A percentile compares a stretch with the other conserved stretches of the same genome.
Conservation (phyloP, 2,888 invertebrate genomes). For the Parnassius mnemosyne region DNA sequence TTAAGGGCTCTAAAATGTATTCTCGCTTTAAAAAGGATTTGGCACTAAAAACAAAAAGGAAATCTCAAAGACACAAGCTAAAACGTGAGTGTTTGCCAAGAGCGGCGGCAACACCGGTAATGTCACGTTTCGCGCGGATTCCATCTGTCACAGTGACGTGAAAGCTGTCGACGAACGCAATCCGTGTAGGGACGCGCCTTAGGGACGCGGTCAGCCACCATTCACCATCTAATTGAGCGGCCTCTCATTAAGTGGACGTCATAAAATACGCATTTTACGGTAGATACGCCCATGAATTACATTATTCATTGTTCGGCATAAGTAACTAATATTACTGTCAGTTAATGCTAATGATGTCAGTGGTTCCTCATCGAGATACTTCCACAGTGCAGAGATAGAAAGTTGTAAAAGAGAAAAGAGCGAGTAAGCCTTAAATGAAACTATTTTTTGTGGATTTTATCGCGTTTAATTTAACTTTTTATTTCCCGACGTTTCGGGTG, state of each 20-base stretch:
- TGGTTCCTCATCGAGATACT: neutral
- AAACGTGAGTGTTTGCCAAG: conserved; percentile 41
- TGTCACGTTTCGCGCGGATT: conserved; percentile 37
- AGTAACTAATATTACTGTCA: conserved; percentile 65
- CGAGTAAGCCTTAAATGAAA: no score
- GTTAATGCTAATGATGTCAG: conserved; percentile 30
- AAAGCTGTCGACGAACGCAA: conserved; percentile 27
- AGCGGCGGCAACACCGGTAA: conserved; percentile 39
- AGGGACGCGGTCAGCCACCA: conserved; percentile 25
- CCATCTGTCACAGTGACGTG: conserved; percentile 31
- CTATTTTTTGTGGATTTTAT: no score
- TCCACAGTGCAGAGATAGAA: no score
- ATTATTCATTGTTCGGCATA: conserved; percentile 49
- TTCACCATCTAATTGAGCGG: conserved; percentile 52
- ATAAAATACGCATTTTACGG: conserved; percentile 63
- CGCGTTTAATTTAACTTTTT: no score
- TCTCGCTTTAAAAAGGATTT: conserved; percentile 38
- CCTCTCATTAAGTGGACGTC: conserved; percentile 41
- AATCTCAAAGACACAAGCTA: conserved; percentile 28
- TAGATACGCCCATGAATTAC: conserved; percentile 34
- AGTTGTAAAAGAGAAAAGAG: no score
- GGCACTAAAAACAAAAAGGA: conserved; percentile 36
- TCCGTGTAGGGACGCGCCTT: conserved; percentile 5
- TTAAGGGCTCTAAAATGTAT: conserved; percentile 25
- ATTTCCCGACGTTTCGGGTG: no score